Evolutionary conservation across 2,888 invertebrate genomes (phyloP).

Genomic region (Trachelus iudaicus): DNA sequence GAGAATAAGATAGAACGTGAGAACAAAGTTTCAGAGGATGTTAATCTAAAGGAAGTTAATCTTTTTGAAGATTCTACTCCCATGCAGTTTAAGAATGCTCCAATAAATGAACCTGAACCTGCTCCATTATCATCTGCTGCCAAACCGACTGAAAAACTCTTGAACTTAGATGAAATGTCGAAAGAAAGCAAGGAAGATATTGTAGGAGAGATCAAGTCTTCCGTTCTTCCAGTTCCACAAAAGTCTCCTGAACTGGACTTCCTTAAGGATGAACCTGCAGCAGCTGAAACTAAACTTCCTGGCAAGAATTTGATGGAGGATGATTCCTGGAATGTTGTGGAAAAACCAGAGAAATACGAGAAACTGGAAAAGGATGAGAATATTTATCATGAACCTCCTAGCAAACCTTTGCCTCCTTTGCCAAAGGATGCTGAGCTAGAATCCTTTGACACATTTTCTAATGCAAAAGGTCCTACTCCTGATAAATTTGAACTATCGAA

Average conservation of each 20-base stretch:
- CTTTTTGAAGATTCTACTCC: background rate
- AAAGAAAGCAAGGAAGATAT: conserved; percentile 17
- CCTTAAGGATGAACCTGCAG: conserved; percentile 33
- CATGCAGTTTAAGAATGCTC: background rate
- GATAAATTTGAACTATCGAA: conserved; percentile 39
- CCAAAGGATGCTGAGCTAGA: conserved; percentile 42
- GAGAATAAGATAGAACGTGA: background rate
- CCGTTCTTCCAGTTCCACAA: conserved; percentile 44
- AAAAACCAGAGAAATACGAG: conserved; percentile 30
- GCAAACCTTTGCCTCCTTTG: conserved; percentile 56
- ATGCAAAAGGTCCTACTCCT: conserved; percentile 6
- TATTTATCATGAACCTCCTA: conserved; percentile 41
- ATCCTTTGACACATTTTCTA: conserved; percentile 12
- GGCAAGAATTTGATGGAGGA: conserved; percentile 28
- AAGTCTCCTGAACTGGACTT: conserved; percentile 44
- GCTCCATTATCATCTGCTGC: background rate
- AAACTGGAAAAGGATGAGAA: conserved; percentile 2
- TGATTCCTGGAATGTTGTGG: conserved; percentile 38
- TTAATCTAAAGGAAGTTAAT: background rate
- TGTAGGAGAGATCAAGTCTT: conserved; percentile 37
- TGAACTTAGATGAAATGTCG: background rate
- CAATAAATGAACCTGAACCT: background rate
- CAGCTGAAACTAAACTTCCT: background rate
- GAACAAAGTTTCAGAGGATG: background rate
- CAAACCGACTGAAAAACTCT: background rate